Evolutionary conservation across 2,888 invertebrate genomes (phyloP), one percentile per base, ranked within the genome.

Genomic region (Brachyptera putata): DNA sequence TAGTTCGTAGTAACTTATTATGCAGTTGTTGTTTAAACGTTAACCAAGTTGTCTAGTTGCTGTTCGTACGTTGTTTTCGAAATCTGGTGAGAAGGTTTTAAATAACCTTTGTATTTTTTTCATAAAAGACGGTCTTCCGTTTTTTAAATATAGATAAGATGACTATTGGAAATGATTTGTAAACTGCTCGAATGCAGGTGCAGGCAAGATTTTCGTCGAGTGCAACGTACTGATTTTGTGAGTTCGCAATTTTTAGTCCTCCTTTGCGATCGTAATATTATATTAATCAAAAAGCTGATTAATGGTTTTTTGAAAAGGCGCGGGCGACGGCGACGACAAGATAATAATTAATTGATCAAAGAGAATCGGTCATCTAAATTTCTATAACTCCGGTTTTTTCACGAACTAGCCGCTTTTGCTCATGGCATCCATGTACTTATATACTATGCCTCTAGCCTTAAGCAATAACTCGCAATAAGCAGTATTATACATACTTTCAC

Each of bases 381-480:
- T n/a, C n/a, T n/a, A n/a, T n/a, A n/a, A n/a, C n/a, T n/a, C n/a
- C n/a, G n/a, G n/a, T n/a, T n/a, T n/a, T 24, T 24, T 46, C 46
- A 24, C n/a, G 21, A 46, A 22, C 22, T 24, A 46, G 46, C 57
- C 62, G 69, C 69, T 70, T 69, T 69, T 71, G 72, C 74, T 73
- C 74, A 73, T 72, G 69, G 61, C 60, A 60, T 56, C n/a, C n/a
- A 34, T 57, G 48, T 50, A 21, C 56, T 37, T 37, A 39, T 43
- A 59, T 55, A 58, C 60, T 56, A n/a, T 50, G 61, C 63, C 61
- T 60, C 58, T 61, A 61, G 63, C 65, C 65, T 63, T 60, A 74
- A 77, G 77, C 77, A 77, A 77, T 77, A 77, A 77, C 76, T 77
- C 75, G 77, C 77, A 77, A 77, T 77, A 77, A 77, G 75, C 76